Evolutionary conservation across 35 echinoderm and acorn worm species (phyloP).

Genomic region (Ptychodera flava): DNA sequence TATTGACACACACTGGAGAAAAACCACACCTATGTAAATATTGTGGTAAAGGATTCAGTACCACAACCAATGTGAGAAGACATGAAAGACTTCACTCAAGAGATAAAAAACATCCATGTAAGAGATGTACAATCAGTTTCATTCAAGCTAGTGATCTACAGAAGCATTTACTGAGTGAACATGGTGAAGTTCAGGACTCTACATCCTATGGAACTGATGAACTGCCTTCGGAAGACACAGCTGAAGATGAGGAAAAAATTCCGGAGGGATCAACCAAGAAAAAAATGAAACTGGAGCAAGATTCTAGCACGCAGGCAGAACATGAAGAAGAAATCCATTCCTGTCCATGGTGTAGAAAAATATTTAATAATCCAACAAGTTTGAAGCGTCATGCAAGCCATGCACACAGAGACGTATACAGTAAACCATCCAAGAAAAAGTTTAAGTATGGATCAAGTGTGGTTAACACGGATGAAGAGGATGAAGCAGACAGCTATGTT

Average conservation of each 20-base stretch:
- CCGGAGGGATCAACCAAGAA: too few species aligned
- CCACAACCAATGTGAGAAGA: background rate
- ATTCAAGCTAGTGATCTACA: background rate
- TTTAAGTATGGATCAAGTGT: background rate
- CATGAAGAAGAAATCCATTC: background rate
- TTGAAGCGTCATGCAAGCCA: background rate
- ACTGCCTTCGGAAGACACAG: background rate
- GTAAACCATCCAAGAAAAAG: background rate
- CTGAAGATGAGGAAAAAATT: background rate
- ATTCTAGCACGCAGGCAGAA: background rate
- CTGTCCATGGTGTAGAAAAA: background rate
- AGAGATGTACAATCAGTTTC: background rate
- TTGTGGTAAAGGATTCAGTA: conserved; percentile 38
- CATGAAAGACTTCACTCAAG: background rate
- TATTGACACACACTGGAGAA: conserved; percentile 49
- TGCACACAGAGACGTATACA: background rate
- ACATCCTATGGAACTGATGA: background rate
- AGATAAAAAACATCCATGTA: background rate
- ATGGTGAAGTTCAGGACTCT: background rate
- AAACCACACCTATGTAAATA: conserved; percentile 38
- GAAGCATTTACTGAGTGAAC: background rate
- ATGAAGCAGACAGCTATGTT: background rate
- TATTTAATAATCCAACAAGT: background rate
- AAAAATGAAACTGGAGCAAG: background rate
- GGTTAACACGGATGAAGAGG: background rate